A percentile compares a stretch with the other conserved stretches of the same genome.
These are phyloP conservation scores for Cylas formicarius DNA, from an alignment of 1,140 invertebrate species.

Conservation along the genomic window DNA sequence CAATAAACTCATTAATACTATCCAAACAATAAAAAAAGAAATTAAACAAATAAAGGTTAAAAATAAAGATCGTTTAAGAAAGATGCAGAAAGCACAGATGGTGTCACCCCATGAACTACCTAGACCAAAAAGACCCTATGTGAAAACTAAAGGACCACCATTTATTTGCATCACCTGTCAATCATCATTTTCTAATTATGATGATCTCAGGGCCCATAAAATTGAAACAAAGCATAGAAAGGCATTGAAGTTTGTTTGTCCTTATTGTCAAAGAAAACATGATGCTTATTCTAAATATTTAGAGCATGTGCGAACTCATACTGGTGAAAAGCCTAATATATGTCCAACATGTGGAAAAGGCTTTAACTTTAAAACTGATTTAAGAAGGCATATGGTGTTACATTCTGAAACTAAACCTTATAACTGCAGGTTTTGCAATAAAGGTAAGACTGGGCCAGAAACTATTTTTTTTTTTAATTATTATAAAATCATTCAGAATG, in stretches of 20 bases:
- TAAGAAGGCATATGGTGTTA: slow-evolving; percentile 55
- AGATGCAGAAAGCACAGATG: slow-evolving; percentile 12
- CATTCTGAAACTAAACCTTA: slow-evolving; percentile 40
- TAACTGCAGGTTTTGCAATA: slow-evolving; percentile 29
- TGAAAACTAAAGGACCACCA: slow-evolving; percentile 9
- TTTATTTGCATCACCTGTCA: slow-evolving; percentile 18
- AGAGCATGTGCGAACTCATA: slow-evolving; percentile 39
- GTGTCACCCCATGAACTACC: slow-evolving; percentile 1
- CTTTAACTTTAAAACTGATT: slow-evolving; percentile 47
- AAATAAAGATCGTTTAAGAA: slow-evolving; percentile 8
- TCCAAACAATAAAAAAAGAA: slow-evolving; percentile 2
- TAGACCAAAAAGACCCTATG: slow-evolving; percentile 13
- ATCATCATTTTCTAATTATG: slow-evolving; percentile 10
- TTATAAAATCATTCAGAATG: too few species aligned
- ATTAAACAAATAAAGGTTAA: slow-evolving; percentile 10
- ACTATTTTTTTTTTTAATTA: too few species aligned
- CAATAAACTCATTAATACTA: neutral
- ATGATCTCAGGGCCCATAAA: slow-evolving; percentile 17
- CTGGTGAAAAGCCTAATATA: slow-evolving; percentile 68
- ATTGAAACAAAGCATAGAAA: slow-evolving; percentile 19
- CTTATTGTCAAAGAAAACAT: slow-evolving; percentile 35
- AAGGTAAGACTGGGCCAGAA: too few species aligned
- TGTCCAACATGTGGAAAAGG: slow-evolving; percentile 67
- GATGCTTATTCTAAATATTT: slow-evolving; percentile 21
- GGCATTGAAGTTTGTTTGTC: slow-evolving; percentile 11